Conservation (phyloP, 37 sponge, comb jelly and placozoan genomes). For the Theonella swinhoei region DNA sequence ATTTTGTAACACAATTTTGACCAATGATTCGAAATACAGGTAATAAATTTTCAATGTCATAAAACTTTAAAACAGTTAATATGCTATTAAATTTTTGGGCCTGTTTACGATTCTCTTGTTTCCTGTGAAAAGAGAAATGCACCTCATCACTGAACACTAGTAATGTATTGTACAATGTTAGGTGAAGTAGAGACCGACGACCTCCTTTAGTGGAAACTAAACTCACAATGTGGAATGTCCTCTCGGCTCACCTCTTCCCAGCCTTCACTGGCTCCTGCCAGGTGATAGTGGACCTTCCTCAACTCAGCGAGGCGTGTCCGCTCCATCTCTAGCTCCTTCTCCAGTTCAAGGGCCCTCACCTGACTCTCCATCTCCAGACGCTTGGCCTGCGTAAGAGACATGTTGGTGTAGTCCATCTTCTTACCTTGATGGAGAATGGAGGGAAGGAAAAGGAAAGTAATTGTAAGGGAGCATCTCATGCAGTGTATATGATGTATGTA, state of each 20-base stretch:
- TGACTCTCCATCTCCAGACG: conserved; percentile 96
- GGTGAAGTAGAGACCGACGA: too few species aligned
- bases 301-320: conserved; percentile 84
- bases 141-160: too few species aligned
- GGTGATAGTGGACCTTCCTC: conserved; percentile 91
- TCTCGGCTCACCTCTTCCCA: conserved; percentile 73
- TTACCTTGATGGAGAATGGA: not conserved
- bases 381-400: conserved; percentile 90
- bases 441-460: not conserved
- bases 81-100: too few species aligned
- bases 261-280: conserved; percentile 88
- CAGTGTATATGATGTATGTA: not conserved
- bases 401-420: conserved; percentile 69
- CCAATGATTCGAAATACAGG: too few species aligned
- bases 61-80: too few species aligned
- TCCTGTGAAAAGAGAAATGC: too few species aligned
- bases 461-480: too few species aligned
- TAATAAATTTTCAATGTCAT: too few species aligned
- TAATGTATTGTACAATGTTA: too few species aligned
- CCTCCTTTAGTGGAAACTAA: not conserved
- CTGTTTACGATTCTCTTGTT: too few species aligned
- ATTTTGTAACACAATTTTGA: too few species aligned
- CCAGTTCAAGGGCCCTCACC: conserved; percentile 85
- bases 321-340: conserved; percentile 88
- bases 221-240: not conserved